phyloP scores from a whole-genome alignment of 2,888 invertebrate genomes.

The Dryobotodes eremita region DNA sequence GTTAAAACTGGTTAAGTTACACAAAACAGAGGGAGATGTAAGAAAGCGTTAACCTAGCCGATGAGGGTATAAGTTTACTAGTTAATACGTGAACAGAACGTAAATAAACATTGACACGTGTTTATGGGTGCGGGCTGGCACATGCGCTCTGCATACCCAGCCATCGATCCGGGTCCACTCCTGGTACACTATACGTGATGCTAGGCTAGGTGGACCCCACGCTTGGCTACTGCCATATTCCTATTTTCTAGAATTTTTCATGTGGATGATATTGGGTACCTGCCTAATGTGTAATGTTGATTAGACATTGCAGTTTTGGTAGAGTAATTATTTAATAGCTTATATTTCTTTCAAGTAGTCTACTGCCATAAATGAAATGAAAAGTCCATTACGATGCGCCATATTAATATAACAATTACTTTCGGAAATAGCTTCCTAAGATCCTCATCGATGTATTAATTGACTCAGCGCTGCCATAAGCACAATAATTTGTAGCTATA shows the following conservation, averaged over 20 bases:
- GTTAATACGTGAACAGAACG: slow-evolving; percentile 83
- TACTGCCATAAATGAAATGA: neutral
- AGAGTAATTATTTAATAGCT: neutral
- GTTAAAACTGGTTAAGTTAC: slow-evolving; percentile 10
- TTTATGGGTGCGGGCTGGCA: slow-evolving; percentile 80
- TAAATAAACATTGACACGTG: slow-evolving; percentile 91
- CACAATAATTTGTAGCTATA: slow-evolving; percentile 47
- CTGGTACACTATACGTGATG: slow-evolving; percentile 78
- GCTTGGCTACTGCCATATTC: slow-evolving; percentile 21
- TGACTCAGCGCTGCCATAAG: slow-evolving; percentile 13
- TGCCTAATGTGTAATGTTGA: neutral
- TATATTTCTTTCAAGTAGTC: neutral
- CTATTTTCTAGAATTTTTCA: slow-evolving; percentile 17
- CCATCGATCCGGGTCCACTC: slow-evolving; percentile 77
- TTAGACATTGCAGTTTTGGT: neutral
- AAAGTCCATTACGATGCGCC: neutral
- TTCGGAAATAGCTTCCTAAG: neutral
- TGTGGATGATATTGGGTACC: neutral
- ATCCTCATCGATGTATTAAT: slow-evolving; percentile 17
- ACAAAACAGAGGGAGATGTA: slow-evolving; percentile 17
- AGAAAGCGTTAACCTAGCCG: slow-evolving; percentile 46
- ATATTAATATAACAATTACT: neutral
- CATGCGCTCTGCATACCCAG: slow-evolving; percentile 76
- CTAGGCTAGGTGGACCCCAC: slow-evolving; percentile 36
- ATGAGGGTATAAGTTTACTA: slow-evolving; percentile 66